Base-by-base conservation (phyloP, 2,888 invertebrate species). In the Terebella lapidaria region DNA sequence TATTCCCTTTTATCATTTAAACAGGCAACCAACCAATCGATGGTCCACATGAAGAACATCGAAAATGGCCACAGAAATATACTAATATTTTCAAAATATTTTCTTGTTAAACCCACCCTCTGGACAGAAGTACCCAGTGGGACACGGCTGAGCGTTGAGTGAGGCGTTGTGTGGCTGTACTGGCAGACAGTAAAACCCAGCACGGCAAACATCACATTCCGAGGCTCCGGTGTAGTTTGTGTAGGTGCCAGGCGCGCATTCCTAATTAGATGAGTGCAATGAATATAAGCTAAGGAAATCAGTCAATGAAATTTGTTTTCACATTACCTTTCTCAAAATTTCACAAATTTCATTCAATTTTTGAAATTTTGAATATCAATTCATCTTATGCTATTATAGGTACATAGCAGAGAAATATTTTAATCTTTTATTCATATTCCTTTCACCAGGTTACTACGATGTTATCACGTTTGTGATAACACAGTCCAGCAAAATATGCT, bases 121-220 rank as follows among this genome's bases (percentile, higher is more conserved):
- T 3, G 72, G 74, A 65, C 75, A 77, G 62, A 67, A 76, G 66
- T 75, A 72, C 28, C 78, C 78, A 10, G 63, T 62, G 27, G 74
- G 75, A 59, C 78, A 78, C n/a, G 69, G 64, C 60, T 71, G 71
- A 3, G 71, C 65, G 56, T 72, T 75, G 10, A 73, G 69, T 3
- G 72, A 67, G 10, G 73, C 71, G 61, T 77, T 77, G 24, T 66
- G 60, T 5, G 74, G 73, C 58, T 67, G 66, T 1, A 76, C 75
- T 24, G 76, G 75, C 30, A 74, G 63, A 66, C 78, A 78, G 68
- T 74, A 78, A 65, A 67, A 77, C 0, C 77, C 76, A 28, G 66
- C 63, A 20, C 72, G 71, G 60, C 78, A 78, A 4, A 65, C 61
- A 58, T 73, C 73, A 66, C 78, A 78, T 1, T 60, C 57, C 2